phyloP scores from a whole-genome alignment of 2,797 vertebrate genomes.

The Etheostoma perlongum region DNA sequence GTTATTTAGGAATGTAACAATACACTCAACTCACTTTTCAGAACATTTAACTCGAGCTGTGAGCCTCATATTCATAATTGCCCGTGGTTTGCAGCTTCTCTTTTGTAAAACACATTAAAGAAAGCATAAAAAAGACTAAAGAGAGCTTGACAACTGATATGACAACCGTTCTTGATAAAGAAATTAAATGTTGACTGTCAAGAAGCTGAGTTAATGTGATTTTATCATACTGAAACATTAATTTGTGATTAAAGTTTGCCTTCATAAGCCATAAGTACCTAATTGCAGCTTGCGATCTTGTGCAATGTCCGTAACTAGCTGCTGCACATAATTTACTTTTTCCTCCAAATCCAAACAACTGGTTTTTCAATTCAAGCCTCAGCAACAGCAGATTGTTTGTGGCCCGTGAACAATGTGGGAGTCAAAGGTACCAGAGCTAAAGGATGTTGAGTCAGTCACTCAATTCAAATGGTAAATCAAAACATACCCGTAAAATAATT shows the following conservation, averaged over 20 bases:
- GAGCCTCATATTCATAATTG: no score
- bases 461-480: slow-evolving; percentile 64
- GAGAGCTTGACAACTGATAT: not conserved
- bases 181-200: slow-evolving; percentile 32
- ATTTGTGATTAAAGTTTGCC: slow-evolving; percentile 47
- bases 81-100: no score
- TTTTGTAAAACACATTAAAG: slow-evolving; percentile 77
- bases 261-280: slow-evolving; percentile 49
- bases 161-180: slow-evolving; percentile 53
- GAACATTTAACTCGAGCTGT: no score
- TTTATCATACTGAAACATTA: slow-evolving; percentile 47
- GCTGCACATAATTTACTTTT: slow-evolving; percentile 43
- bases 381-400: slow-evolving; percentile 54
- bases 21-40: no score
- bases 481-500: slow-evolving; percentile 72
- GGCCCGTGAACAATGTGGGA: slow-evolving; percentile 70
- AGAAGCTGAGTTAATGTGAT: slow-evolving; percentile 38
- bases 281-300: slow-evolving; percentile 26
- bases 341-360: no score
- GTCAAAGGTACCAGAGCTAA: slow-evolving; percentile 70
- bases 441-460: slow-evolving; percentile 74
- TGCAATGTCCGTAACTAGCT: slow-evolving; percentile 26
- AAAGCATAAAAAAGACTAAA: slow-evolving; percentile 61
- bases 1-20: no score
- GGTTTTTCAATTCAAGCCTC: slow-evolving; percentile 24